These are phyloP conservation scores for Leuciscus waleckii DNA, from an alignment of 2,797 vertebrate species.

Conservation along the genomic window DNA sequence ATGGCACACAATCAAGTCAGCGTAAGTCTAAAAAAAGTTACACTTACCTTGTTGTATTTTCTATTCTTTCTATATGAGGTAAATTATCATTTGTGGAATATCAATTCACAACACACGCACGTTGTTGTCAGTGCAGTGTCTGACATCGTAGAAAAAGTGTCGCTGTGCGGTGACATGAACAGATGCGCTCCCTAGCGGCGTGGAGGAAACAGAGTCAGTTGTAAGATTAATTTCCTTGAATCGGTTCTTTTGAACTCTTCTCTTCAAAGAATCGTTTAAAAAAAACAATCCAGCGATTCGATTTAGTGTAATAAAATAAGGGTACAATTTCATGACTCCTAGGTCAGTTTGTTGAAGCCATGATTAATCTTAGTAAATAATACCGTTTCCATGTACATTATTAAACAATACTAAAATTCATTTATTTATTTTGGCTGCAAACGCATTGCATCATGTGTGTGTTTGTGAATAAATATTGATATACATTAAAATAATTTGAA, in stretches of 20 bases:
- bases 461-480: neutral
- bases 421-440: neutral
- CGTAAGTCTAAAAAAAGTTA: no score
- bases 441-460: neutral
- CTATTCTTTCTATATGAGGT: neutral
- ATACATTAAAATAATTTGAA: no score
- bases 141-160: constrained; percentile 19
- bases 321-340: neutral
- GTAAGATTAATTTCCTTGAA: neutral
- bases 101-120: constrained; percentile 51
- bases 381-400: neutral
- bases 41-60: constrained; percentile 4
- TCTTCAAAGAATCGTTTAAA: neutral
- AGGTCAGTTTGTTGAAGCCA: neutral
- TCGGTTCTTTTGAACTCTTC: neutral
- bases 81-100: neutral
- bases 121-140: constrained; percentile 53
- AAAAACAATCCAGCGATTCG: neutral
- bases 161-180: no score
- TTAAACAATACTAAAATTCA: neutral
- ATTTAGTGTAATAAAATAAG: neutral
- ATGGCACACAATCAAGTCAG: neutral
- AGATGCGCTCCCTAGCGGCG: neutral
- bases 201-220: neutral
- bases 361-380: neutral